These are phyloP conservation scores for Oryzias dopingdopingensis DNA, from an alignment of 2,797 vertebrate genomes.

Conservation along the genomic window DNA sequence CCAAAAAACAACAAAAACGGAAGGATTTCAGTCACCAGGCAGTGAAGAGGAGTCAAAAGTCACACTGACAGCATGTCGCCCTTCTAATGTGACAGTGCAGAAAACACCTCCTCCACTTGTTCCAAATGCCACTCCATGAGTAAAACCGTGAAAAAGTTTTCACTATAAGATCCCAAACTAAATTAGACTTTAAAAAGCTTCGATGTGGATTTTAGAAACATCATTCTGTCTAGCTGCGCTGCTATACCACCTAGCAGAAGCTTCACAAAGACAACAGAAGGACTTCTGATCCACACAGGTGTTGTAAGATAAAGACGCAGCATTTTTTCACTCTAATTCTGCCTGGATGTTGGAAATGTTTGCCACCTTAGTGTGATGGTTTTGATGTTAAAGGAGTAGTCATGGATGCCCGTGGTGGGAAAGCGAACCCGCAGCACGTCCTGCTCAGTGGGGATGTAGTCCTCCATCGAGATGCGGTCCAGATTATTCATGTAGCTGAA, in stretches of 20 bases:
- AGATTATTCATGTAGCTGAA: constrained; percentile 89
- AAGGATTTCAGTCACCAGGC: background rate
- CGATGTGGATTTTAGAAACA: no score
- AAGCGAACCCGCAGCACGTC: constrained; percentile 95
- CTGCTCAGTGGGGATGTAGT: constrained; percentile 94
- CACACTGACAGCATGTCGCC: constrained; percentile 13
- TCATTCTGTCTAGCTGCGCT: no score
- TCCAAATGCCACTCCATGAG: background rate
- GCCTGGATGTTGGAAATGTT: constrained; percentile 18
- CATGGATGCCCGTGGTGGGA: constrained; percentile 96
- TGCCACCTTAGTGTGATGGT: constrained; percentile 92
- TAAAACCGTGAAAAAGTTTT: background rate
- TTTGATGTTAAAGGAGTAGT: constrained; percentile 93
- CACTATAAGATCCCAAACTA: no score
- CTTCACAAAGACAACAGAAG: no score
- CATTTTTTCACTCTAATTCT: background rate
- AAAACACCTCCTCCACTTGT: constrained; percentile 8
- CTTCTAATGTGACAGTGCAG: constrained; percentile 4
- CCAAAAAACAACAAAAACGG: background rate
- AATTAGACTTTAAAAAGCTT: background rate
- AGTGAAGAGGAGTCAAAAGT: background rate
- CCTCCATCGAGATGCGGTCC: constrained; percentile 86
- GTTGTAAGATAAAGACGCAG: no score
- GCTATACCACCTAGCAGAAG: no score
- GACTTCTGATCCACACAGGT: no score